These are phyloP conservation scores for Rhopalosiphum padi DNA, from an alignment of 1,140 invertebrate genomes.

Conservation along the genomic window DNA sequence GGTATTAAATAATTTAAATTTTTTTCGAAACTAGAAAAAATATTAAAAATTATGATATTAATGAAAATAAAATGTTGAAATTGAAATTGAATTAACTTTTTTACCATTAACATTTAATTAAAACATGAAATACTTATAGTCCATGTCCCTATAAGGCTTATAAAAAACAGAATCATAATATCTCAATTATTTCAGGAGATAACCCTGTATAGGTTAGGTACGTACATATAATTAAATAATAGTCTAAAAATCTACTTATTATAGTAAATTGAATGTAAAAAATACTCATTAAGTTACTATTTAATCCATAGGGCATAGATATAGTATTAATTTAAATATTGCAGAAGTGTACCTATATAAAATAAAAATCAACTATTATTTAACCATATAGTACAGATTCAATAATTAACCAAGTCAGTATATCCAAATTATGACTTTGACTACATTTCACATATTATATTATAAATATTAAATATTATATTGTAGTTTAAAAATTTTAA, in stretches of 20 bases:
- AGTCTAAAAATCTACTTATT: constrained; percentile 2
- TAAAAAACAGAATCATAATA: too few relatives aligned
- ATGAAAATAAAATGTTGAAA: too few relatives aligned
- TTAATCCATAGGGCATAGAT: background rate
- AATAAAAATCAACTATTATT: background rate
- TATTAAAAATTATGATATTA: too few relatives aligned
- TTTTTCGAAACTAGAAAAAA: too few relatives aligned
- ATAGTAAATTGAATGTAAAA: background rate
- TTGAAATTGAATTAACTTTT: too few relatives aligned
- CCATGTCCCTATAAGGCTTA: too few relatives aligned
- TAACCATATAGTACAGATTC: background rate
- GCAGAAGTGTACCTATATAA: background rate
- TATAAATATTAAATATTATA: background rate
- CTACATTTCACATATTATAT: background rate
- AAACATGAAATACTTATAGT: too few relatives aligned
- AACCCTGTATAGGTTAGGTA: background rate
- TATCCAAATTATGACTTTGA: background rate
- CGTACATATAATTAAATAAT: background rate
- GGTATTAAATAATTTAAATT: too few relatives aligned
- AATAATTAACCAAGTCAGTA: background rate
- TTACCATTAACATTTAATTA: too few relatives aligned
- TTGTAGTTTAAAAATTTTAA: background rate
- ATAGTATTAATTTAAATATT: background rate
- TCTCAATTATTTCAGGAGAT: too few relatives aligned
- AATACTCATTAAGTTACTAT: background rate